Percentiles rank a stretch among this genome's conserved stretches.
phyloP scores from a whole-genome alignment of 2,888 invertebrate species.

The Agonopterix heracliana region DNA sequence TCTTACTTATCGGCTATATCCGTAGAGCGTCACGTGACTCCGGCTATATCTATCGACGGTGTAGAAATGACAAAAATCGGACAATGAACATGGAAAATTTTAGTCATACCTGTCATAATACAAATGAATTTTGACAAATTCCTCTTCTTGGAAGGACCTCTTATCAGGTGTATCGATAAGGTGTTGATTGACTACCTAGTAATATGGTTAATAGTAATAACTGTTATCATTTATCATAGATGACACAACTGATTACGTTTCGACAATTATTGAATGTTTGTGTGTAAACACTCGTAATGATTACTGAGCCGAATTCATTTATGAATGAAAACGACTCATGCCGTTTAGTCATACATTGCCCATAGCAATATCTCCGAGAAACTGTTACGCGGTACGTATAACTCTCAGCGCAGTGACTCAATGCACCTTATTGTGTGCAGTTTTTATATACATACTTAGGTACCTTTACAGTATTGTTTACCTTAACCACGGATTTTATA shows the following conservation, averaged over 20 bases:
- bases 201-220: too few relatives aligned
- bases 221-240: slow-evolving; percentile 22
- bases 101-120: too few relatives aligned
- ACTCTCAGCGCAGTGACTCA: slow-evolving; percentile 40
- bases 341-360: slow-evolving; percentile 58
- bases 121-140: too few relatives aligned
- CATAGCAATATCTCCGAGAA: slow-evolving; percentile 32
- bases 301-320: slow-evolving; percentile 32
- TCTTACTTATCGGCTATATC: too few relatives aligned
- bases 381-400: slow-evolving; percentile 38
- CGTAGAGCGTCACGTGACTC: too few relatives aligned
- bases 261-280: slow-evolving; percentile 18
- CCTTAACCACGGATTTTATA: not conserved
- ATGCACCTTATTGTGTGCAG: slow-evolving; percentile 4
- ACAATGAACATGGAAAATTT: too few relatives aligned
- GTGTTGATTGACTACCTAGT: too few relatives aligned
- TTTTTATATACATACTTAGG: not conserved
- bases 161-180: too few relatives aligned
- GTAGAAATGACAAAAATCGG: too few relatives aligned
- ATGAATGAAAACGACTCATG: slow-evolving; percentile 59
- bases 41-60: too few relatives aligned
- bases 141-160: too few relatives aligned
- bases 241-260: slow-evolving; percentile 21
- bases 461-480: not conserved
- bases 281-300: slow-evolving; percentile 19